These are phyloP conservation scores for Teleogryllus occipitalis DNA, from an alignment of 1,140 invertebrate genomes.

Conservation along the genomic window DNA sequence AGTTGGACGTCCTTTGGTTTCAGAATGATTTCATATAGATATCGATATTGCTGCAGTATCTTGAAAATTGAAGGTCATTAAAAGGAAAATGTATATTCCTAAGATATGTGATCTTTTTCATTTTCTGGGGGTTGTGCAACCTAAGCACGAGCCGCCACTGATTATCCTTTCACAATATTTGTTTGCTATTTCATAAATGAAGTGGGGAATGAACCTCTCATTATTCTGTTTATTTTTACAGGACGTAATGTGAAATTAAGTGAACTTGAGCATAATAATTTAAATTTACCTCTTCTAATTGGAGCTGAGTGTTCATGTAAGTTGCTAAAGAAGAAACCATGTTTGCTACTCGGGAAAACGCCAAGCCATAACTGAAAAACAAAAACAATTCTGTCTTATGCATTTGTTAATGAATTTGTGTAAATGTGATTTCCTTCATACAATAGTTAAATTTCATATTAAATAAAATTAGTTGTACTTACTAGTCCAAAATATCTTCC, in stretches of 20 bases:
- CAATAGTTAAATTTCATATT: neutral
- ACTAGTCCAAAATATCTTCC: constrained; percentile 26
- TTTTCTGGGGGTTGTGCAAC: too few relatives aligned
- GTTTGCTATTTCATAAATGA: too few relatives aligned
- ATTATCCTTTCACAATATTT: too few relatives aligned
- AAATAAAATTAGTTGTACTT: constrained; percentile 19
- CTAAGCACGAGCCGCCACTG: too few relatives aligned
- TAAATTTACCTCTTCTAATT: constrained; percentile 34
- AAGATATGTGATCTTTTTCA: too few relatives aligned
- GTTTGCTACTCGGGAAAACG: constrained; percentile 33
- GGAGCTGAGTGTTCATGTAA: constrained; percentile 36
- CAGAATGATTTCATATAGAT: too few relatives aligned
- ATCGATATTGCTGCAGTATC: too few relatives aligned
- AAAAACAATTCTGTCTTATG: constrained; percentile 11
- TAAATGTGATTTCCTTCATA: neutral
- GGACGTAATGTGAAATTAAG: neutral
- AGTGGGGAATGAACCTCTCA: too few relatives aligned
- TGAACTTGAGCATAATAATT: neutral
- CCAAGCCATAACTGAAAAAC: constrained; percentile 31
- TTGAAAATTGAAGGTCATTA: too few relatives aligned
- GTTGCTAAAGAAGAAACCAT: constrained; percentile 33
- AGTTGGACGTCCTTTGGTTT: too few relatives aligned
- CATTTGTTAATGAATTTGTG: neutral
- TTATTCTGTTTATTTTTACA: too few relatives aligned
- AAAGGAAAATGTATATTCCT: too few relatives aligned